phyloP scores from a whole-genome alignment of 1,140 invertebrate species.

The Triops cancriformis region DNA sequence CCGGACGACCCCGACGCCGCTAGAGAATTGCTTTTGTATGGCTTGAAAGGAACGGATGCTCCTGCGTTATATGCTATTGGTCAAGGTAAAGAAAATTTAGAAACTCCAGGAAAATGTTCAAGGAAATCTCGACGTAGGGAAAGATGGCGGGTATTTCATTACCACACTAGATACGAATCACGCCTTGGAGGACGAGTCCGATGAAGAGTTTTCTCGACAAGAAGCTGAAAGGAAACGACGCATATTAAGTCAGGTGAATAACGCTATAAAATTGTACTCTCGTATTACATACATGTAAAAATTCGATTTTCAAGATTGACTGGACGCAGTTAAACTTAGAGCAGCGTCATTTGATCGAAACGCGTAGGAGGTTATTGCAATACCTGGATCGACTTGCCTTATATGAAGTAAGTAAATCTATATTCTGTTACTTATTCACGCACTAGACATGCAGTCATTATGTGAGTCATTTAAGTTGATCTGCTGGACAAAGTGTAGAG shows the following conservation, averaged over 20 bases:
- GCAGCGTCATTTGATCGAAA: constrained; percentile 51
- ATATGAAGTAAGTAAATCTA: constrained; percentile 48
- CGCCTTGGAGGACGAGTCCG: constrained; percentile 26
- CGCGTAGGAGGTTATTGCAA: constrained; percentile 49
- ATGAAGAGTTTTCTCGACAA: constrained; percentile 1
- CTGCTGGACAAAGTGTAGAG: no score
- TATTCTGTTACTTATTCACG: no score
- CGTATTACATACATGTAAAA: no score
- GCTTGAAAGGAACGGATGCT: constrained; percentile 57
- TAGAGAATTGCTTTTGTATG: constrained; percentile 62
- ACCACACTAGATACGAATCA: constrained; percentile 21
- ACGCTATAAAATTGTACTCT: no score
- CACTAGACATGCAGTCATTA: no score
- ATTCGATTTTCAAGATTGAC: constrained; percentile 33
- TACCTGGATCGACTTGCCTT: constrained; percentile 56
- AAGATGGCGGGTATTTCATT: constrained; percentile 15
- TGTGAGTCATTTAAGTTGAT: no score
- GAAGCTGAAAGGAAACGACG: constrained; percentile 18
- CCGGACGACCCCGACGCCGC: constrained; percentile 63
- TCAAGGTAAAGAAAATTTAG: constrained; percentile 34
- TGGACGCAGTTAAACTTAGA: constrained; percentile 43
- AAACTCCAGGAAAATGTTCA: no score
- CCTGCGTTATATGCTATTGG: constrained; percentile 49
- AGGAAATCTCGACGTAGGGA: neutral
- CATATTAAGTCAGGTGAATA: constrained; percentile 21